Base-by-base conservation (phyloP, 2,113 vertebrate genomes). In the Silurus glanis region DNA sequence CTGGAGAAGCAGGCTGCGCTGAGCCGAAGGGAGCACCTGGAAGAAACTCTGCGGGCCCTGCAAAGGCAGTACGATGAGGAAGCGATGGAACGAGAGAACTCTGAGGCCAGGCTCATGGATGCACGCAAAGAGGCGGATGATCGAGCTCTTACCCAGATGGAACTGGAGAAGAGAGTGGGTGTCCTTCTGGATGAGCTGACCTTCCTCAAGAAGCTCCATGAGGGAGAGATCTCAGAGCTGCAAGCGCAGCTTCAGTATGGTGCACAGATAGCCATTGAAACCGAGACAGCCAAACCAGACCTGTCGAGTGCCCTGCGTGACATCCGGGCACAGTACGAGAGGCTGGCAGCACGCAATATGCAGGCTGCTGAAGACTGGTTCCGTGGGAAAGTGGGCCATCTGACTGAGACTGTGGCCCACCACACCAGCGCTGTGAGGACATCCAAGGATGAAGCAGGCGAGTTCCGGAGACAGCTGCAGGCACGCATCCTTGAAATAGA, bases 361-460 rank as follows among this genome's bases (percentile, higher is more conserved):
- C 94, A 94, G 81, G 91, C 95, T 9, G 94, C 95, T 2, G 95
- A 95, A 86, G 94, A 94, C 14, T 95, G 95, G 94, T 95, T 95
- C 92, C 92, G 92, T 53, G 92, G 92, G 7, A 95, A 95, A 88
- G 92, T 95, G 79, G 94, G 95, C 47, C 91, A 92, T 13, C 89
- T 96, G 66, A 94, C 93, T 0, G 93, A 94, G 78, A 93, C 91
- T 0, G 95, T 94, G 75, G 92, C 93, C 81, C 95, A 94, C 64
- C 94, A 93, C 90, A 93, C 87, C 1, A 89, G 91, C 1, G 92
- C 94, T 1, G 86, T 95, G 64, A 93, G 89, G 67, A 93, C 71
- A 87, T 93, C 93, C 83, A 96, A 94, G 88, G 94, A 94, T 0
- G 95, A 95, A 82, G 93, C 93, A 5, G 93, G 92, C 76, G 93